These are phyloP conservation scores for Paraescarpia echinospica DNA, from an alignment of 1,140 invertebrate species.

Conservation along the genomic window DNA sequence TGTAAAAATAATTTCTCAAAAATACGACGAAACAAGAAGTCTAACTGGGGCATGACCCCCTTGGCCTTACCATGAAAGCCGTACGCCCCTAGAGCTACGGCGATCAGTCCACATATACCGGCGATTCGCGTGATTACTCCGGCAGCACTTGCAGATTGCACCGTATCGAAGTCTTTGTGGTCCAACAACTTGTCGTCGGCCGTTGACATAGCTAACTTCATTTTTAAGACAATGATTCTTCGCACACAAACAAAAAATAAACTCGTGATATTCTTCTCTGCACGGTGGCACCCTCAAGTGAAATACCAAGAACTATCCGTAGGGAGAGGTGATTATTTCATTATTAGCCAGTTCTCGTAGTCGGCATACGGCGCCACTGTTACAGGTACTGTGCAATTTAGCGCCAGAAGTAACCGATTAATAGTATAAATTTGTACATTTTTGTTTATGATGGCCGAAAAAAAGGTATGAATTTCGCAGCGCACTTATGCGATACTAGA, in stretches of 20 bases:
- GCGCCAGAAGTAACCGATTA: too few relatives aligned
- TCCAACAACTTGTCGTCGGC: neutral
- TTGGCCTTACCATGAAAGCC: slow-evolving; percentile 81
- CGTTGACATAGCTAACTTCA: neutral
- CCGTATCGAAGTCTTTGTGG: neutral
- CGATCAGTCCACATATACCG: slow-evolving; percentile 76
- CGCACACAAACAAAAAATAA: neutral
- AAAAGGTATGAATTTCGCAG: too few relatives aligned
- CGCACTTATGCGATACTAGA: too few relatives aligned
- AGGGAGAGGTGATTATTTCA: neutral
- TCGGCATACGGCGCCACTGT: too few relatives aligned
- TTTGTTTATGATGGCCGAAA: too few relatives aligned
- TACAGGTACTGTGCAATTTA: too few relatives aligned
- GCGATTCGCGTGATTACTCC: slow-evolving; percentile 56
- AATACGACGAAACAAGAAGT: too few relatives aligned
- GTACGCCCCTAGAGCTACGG: slow-evolving; percentile 85
- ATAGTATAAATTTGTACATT: too few relatives aligned
- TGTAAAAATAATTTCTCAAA: too few relatives aligned
- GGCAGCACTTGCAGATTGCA: neutral
- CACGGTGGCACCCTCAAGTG: neutral
- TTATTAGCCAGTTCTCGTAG: neutral
- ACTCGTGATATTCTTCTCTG: neutral
- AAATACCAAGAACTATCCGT: neutral
- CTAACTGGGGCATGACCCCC: too few relatives aligned
- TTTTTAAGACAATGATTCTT: neutral